Evolutionary conservation across 1,140 invertebrate genomes (phyloP), one percentile per base, ranked within the genome.

Genomic region (Psilanteris sp.): DNA sequence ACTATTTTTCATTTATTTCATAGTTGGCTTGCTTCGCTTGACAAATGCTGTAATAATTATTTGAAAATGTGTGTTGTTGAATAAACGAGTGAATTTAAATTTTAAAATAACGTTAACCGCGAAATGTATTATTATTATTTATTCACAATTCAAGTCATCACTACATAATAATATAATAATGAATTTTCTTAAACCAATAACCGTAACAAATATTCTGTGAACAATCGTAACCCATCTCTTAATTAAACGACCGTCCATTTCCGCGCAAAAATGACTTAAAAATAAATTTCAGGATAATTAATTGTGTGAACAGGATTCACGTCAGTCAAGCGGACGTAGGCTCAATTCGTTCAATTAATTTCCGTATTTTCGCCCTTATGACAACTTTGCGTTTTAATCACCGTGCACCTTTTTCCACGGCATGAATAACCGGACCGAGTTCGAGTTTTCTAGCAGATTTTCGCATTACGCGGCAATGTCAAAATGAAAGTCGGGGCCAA

Each of bases 311-410:
- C 15, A 27, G 16, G 29, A 37, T 48, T 37, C 9, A 29, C 32
- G 43, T 62, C 57, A 46, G 20, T 39, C 14, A 1, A 26, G 9
- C 4, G 22, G 54, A 34, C 26, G 9, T 10, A 27, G 3, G 13
- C 31, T 37, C 41, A 50, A 55, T 64, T 64, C 18, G 13, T 29
- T 50, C 43, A 59, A 59, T 74, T 67, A 66, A 52, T 59, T 50
- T 37, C 46, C 15, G 32, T 32, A 44, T 37, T 57, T 61, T 55
- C 8, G 14, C 18, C 36, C 22, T 27, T 39, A 13, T 13, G 8
- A 50, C 46, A 32, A 64, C 31, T 59, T 50, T 18, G 18, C 41
- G n/a, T 37, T 54, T 62, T 75, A 67, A 54, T 52, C 32, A 57
- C 16, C 43, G 29, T 9, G 8, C 16, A 27, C 29, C 16, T 48